These are phyloP conservation scores for Plectropomus leopardus DNA, from an alignment of 2,113 vertebrate genomes.

Conservation along the genomic window DNA sequence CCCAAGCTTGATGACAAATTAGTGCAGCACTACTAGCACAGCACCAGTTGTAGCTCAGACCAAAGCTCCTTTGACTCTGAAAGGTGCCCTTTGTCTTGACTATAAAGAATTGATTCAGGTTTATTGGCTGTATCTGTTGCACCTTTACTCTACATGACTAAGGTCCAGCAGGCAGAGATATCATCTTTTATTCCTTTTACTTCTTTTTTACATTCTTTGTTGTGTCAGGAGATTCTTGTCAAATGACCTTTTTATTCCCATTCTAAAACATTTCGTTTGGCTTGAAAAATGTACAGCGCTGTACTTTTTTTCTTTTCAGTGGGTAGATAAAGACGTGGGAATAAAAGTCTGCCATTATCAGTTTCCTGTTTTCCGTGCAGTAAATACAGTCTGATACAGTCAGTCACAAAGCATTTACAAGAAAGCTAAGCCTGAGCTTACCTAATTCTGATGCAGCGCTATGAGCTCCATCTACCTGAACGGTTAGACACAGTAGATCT, in stretches of 20 bases:
- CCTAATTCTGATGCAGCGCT: slow-evolving; percentile 32
- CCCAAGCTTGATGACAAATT: slow-evolving; percentile 79
- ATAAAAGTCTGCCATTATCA: slow-evolving; percentile 17
- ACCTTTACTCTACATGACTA: slow-evolving; percentile 49
- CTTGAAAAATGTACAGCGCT: neutral
- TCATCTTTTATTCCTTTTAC: slow-evolving; percentile 18
- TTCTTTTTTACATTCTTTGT: slow-evolving; percentile 21
- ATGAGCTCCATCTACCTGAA: slow-evolving; percentile 34
- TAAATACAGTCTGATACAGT: slow-evolving; percentile 20
- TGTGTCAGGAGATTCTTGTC: slow-evolving; percentile 10
- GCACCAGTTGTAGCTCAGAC: slow-evolving; percentile 59
- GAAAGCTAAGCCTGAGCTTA: slow-evolving; percentile 28
- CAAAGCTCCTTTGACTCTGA: slow-evolving; percentile 66
- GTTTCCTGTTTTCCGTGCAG: slow-evolving; percentile 19
- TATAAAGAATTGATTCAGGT: slow-evolving; percentile 68
- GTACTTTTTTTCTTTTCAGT: neutral
- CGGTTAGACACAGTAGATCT: slow-evolving; percentile 46
- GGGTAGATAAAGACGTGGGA: slow-evolving; percentile 6
- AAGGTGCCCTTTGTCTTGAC: slow-evolving; percentile 77
- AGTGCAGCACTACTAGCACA: slow-evolving; percentile 70
- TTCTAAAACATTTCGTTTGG: slow-evolving; percentile 4
- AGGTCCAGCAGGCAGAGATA: slow-evolving; percentile 44
- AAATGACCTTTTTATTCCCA: slow-evolving; percentile 43
- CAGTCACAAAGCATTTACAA: slow-evolving; percentile 32
- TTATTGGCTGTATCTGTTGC: slow-evolving; percentile 67